Evolutionary conservation across 53 echinoderm and acorn worm species (phyloP).

Genomic region (Mesocentrotus franciscanus): DNA sequence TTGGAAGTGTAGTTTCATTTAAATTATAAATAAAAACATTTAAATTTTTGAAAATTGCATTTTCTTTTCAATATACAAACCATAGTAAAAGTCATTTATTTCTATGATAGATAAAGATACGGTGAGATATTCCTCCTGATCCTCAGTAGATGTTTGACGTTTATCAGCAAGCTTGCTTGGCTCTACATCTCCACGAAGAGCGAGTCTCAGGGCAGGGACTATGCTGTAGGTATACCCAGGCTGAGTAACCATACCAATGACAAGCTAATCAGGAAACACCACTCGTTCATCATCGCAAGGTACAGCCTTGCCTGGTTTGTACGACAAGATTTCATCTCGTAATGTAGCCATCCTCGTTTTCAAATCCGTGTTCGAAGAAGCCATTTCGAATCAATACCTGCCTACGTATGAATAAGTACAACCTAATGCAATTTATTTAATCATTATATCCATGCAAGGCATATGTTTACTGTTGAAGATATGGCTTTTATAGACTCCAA

Average conservation of each 20-base stretch:
- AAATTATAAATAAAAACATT: too few species aligned
- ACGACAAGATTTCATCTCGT: background rate
- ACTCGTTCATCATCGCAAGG: conserved; percentile 24
- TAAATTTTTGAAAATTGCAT: too few species aligned
- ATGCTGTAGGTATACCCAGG: background rate
- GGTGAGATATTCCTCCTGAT: background rate
- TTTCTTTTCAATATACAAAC: too few species aligned
- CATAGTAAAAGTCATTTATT: too few species aligned
- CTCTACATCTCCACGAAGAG: background rate
- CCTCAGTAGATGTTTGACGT: background rate
- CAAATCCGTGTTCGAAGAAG: background rate
- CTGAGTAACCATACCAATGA: background rate
- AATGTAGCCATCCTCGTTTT: background rate
- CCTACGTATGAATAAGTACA: too few species aligned
- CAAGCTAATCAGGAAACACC: conserved; percentile 4
- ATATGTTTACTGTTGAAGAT: too few species aligned
- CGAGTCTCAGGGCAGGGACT: conserved; percentile 1
- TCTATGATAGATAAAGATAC: background rate
- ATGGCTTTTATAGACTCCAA: too few species aligned
- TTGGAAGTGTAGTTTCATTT: too few species aligned
- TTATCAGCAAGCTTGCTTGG: background rate
- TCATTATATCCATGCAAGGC: too few species aligned
- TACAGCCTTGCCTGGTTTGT: conserved; percentile 26
- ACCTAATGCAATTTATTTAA: too few species aligned
- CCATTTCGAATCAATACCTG: too few species aligned